Evolutionary conservation across 1,140 invertebrate genomes (phyloP), one percentile per base, ranked within the genome.

Genomic region (Pseudobourletiella spinata): DNA sequence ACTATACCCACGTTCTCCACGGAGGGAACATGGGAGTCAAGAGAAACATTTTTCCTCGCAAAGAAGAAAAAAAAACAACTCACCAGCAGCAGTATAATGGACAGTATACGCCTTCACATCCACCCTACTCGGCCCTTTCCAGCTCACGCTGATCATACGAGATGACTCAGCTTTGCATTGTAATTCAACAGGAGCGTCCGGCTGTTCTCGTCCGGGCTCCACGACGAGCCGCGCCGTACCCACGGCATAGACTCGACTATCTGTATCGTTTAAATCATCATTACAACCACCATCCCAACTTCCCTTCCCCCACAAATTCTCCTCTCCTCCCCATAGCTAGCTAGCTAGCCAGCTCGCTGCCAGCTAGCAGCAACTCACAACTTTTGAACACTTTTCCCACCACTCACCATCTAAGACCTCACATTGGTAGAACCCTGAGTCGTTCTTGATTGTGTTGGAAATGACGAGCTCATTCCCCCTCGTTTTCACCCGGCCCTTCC

Each of bases 371-470:
- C n/a, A n/a, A n/a, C n/a, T n/a, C n/a, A n/a, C n/a, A n/a, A 29
- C 22, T 29, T 54, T 54, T 54, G 51, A 54, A 26, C 22, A 24
- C 14, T 26, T 26, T 8, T 26, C 29, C 18, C 42, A 52, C 6
- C 52, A 28, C n/a, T 43, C 39, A 54, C 50, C 50, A 8, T 35
- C 56, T 35, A 65, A 44, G 15, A 66, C 65, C 51, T 69, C 67
- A 57, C 67, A 69, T 20, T 69, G 67, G 35, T 69, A 69, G 35
- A 66, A 65, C 4, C 67, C 67, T 25, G 59, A 63, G 59, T 69
- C 67, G 58, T 59, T 66, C n/a, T 30, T 24, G 25, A 69, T 63
- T 14, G 64, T 61, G 56, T 64, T 66, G 16, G 64, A 69, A 11
- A 69, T 56, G n/a, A 66, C 62, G 2, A 69, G 42, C 46, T 66